Conservation (phyloP, 2,888 invertebrate genomes). For the Mylabris sibirica region DNA sequence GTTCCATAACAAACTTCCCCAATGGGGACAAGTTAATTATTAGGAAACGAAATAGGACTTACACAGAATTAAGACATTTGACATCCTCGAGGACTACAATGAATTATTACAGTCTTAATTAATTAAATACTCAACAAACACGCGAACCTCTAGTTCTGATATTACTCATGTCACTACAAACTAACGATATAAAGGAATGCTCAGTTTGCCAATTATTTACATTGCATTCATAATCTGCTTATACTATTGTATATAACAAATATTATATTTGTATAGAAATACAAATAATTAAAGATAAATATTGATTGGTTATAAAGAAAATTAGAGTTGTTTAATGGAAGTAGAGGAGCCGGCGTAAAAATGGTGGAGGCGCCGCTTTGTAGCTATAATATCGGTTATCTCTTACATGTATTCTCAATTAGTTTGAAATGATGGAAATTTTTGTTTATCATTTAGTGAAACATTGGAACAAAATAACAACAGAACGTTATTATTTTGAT, state of each 20-base stretch:
- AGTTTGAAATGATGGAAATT: background rate
- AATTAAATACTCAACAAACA: slow-evolving; percentile 52
- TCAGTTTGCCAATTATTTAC: slow-evolving; percentile 40
- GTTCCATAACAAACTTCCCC: slow-evolving; percentile 42
- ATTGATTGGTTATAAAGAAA: no score
- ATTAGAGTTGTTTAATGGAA: no score
- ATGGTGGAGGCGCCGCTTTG: background rate
- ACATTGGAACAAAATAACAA: background rate
- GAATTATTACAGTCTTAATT: slow-evolving; percentile 54
- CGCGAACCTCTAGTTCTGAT: slow-evolving; percentile 40
- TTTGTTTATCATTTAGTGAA: background rate
- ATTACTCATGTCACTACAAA: slow-evolving; percentile 22
- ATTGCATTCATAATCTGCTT: slow-evolving; percentile 32
- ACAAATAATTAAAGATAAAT: no score
- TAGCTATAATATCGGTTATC: no score
- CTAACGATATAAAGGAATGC: slow-evolving; percentile 37
- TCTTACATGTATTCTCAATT: background rate
- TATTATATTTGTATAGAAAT: no score
- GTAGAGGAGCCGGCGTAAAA: background rate
- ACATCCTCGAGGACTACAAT: slow-evolving; percentile 55
- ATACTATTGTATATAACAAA: slow-evolving; percentile 1
- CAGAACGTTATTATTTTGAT: background rate
- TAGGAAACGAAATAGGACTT: slow-evolving; percentile 52
- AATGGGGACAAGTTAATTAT: slow-evolving; percentile 55
- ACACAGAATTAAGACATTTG: slow-evolving; percentile 56